Percentiles rank a stretch among this genome's conserved stretches.
Evolutionary conservation across 2,113 vertebrate species (phyloP).

Genomic region (Sturnus vulgaris): DNA sequence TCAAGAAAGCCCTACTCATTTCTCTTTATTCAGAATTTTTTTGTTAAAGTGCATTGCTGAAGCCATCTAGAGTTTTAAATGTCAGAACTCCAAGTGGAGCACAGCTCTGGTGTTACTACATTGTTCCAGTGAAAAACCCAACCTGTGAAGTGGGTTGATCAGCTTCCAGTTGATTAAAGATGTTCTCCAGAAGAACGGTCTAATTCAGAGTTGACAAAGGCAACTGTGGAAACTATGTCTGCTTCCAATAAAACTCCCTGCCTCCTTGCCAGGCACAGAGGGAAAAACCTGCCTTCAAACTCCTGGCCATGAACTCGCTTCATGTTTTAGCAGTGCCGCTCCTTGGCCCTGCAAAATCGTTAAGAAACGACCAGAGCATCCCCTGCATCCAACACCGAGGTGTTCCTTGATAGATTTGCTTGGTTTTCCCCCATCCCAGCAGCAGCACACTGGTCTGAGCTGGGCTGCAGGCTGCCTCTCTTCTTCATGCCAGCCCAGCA

Average conservation of each 20-base stretch:
- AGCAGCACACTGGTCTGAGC: neutral
- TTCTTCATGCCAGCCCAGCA: neutral
- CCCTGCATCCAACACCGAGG: neutral
- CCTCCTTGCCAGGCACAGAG: slow-evolving; percentile 23
- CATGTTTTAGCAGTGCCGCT: neutral
- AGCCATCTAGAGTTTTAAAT: neutral
- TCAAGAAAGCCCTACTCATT: neutral
- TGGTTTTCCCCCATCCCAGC: neutral
- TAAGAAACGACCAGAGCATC: neutral
- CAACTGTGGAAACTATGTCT: slow-evolving; percentile 35
- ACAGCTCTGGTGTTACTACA: neutral
- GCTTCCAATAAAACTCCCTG: slow-evolving; percentile 30
- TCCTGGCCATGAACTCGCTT: neutral
- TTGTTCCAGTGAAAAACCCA: slow-evolving; percentile 11
- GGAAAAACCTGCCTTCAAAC: neutral
- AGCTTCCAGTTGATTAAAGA: slow-evolving; percentile 48
- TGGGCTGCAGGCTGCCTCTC: neutral
- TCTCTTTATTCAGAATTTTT: neutral
- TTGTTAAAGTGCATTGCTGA: neutral
- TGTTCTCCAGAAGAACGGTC: slow-evolving; percentile 21
- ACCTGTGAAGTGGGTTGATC: neutral
- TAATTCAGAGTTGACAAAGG: neutral
- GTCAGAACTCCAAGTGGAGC: neutral
- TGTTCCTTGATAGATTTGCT: neutral
- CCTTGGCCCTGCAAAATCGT: neutral